Conservation (phyloP, 2,888 invertebrate species). For the Cephonodes hylas region DNA sequence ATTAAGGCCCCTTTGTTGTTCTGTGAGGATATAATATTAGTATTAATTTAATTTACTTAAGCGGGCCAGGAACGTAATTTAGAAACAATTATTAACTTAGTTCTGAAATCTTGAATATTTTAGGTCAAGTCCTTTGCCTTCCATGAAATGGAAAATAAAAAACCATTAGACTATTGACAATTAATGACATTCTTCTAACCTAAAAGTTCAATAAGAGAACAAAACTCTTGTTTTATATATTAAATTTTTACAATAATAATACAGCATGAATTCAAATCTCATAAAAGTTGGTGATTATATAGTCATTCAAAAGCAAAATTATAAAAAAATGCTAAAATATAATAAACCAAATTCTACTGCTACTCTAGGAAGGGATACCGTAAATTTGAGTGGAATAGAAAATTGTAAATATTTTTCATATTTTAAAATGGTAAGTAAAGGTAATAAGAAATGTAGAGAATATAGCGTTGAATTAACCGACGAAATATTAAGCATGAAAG, state of each 20-base stretch:
- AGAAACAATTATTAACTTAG: too few relatives aligned
- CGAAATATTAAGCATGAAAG: slow-evolving; percentile 69
- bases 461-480: slow-evolving; percentile 80
- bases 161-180: too few relatives aligned
- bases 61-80: too few relatives aligned
- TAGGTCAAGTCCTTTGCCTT: too few relatives aligned
- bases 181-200: too few relatives aligned
- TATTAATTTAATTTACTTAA: too few relatives aligned
- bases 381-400: slow-evolving; percentile 84
- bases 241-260: neutral
- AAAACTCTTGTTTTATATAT: too few relatives aligned
- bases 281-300: slow-evolving; percentile 87
- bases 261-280: slow-evolving; percentile 34
- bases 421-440: slow-evolving; percentile 87
- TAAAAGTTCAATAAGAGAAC: too few relatives aligned
- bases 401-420: slow-evolving; percentile 87
- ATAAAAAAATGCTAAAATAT: slow-evolving; percentile 88
- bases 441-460: slow-evolving; percentile 77
- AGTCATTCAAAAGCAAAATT: slow-evolving; percentile 88
- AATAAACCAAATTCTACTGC: slow-evolving; percentile 83
- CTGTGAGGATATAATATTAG: too few relatives aligned
- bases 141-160: too few relatives aligned
- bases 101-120: too few relatives aligned
- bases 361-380: slow-evolving; percentile 85
- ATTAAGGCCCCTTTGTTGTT: too few relatives aligned